Conservation (phyloP, 2,113 vertebrate genomes). For the Bubo bubo region DNA sequence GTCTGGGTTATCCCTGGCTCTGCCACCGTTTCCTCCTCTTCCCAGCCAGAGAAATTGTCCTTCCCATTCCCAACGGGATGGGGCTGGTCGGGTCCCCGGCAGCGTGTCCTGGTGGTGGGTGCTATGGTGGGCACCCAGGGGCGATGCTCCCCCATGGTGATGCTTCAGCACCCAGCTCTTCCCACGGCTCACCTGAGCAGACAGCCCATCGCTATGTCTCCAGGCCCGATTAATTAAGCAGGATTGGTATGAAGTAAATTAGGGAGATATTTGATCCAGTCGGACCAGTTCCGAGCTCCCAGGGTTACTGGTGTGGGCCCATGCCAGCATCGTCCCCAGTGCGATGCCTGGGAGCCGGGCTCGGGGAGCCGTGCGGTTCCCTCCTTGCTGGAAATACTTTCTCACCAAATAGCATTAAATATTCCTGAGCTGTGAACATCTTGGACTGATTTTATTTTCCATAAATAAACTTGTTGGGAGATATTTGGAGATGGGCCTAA, state of each 20-base stretch:
- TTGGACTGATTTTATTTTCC: slow-evolving; percentile 68
- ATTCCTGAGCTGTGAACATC: slow-evolving; percentile 62
- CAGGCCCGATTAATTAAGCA: neutral
- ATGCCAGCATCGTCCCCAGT: neutral
- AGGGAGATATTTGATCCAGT: neutral
- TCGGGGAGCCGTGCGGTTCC: neutral
- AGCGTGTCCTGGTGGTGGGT: neutral
- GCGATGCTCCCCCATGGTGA: neutral
- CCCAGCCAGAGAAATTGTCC: neutral
- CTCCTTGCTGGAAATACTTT: slow-evolving; percentile 46
- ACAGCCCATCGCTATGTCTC: neutral
- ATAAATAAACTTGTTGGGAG: slow-evolving; percentile 70
- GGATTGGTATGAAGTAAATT: neutral
- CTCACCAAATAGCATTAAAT: slow-evolving; percentile 60
- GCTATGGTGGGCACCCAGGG: neutral
- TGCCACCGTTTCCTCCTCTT: fast-evolving
- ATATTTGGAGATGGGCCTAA: slow-evolving; percentile 68
- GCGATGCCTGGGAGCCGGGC: neutral
- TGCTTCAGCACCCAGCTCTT: neutral
- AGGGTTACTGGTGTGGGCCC: neutral
- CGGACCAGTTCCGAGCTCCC: neutral
- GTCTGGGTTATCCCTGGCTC: fast-evolving
- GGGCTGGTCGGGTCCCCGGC: fast-evolving
- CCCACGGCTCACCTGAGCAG: neutral
- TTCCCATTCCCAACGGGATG: neutral